Conservation (phyloP, 2,888 invertebrate species). For the Tachina lurida region DNA sequence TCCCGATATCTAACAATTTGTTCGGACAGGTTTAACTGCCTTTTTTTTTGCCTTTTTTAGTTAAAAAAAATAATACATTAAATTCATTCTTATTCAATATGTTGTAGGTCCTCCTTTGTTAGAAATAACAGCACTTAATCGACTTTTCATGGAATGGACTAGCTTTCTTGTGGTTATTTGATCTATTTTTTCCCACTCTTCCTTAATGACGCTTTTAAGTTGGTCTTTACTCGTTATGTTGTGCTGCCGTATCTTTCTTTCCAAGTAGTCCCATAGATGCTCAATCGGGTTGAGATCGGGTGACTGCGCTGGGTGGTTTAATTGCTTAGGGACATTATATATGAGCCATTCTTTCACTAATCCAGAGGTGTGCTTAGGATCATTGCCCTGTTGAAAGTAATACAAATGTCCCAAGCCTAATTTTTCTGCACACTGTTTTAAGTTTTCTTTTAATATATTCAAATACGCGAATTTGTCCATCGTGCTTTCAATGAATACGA, state of each 20-base stretch:
- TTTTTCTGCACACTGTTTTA: slow-evolving; percentile 37
- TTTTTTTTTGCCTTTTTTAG: no score
- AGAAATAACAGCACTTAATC: slow-evolving; percentile 21
- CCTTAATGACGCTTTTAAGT: slow-evolving; percentile 13
- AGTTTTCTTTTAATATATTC: no score
- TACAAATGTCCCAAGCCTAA: slow-evolving; percentile 15
- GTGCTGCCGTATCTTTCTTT: slow-evolving; percentile 10
- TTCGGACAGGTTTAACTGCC: no score
- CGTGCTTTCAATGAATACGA: no score
- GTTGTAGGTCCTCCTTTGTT: slow-evolving; percentile 36
- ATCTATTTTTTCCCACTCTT: slow-evolving; percentile 17
- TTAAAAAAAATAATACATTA: no score
- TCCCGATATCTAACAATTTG: no score
- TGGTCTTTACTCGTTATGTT: slow-evolving; percentile 7
- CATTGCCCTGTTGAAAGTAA: slow-evolving; percentile 35
- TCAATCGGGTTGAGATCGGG: slow-evolving; percentile 47
- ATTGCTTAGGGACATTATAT: slow-evolving; percentile 32
- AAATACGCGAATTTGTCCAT: no score
- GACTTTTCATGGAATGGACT: slow-evolving; percentile 16
- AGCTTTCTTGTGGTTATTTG: neutral
- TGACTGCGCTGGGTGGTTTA: slow-evolving; percentile 14
- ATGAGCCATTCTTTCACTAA: slow-evolving; percentile 2
- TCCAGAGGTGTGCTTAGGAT: neutral
- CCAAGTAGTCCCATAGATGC: slow-evolving; percentile 25
- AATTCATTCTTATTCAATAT: neutral